Conservation (phyloP, 2,888 invertebrate species). For the Cantharis flavilabris region DNA sequence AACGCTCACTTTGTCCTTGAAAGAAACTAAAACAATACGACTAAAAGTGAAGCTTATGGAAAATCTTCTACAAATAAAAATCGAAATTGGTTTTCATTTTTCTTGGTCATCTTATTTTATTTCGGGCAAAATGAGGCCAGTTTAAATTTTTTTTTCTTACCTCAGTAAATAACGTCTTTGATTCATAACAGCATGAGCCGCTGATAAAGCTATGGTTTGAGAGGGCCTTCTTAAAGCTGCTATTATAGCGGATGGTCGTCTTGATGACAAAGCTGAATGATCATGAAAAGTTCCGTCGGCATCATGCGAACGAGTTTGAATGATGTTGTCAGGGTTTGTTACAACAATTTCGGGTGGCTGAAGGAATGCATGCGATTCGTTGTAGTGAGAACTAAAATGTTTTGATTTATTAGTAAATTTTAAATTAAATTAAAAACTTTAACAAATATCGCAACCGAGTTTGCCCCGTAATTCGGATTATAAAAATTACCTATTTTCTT, state of each 20-base stretch:
- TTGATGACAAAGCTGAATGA: conserved; percentile 44
- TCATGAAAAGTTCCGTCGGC: conserved; percentile 18
- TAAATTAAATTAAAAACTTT: conserved; percentile 2
- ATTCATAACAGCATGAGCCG: conserved; percentile 55
- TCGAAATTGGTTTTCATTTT: background rate
- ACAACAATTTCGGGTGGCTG: conserved; percentile 7
- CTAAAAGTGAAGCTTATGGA: background rate
- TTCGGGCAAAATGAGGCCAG: background rate
- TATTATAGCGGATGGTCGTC: conserved; percentile 67
- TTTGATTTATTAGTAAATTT: background rate
- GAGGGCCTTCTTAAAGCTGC: conserved; percentile 67
- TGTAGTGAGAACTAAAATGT: background rate
- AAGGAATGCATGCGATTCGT: conserved; percentile 11
- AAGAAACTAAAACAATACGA: conserved; percentile 35
- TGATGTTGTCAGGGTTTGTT: conserved; percentile 7
- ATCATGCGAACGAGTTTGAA: conserved; percentile 12
- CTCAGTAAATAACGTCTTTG: conserved; percentile 47
- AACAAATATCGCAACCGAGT: background rate
- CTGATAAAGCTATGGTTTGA: conserved; percentile 63
- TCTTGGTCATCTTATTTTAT: background rate
- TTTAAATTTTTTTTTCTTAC: conserved; percentile 22
- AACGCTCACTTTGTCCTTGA: conserved; percentile 40
- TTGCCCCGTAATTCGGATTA: background rate
- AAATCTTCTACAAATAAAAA: background rate
- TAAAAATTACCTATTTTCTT: conserved; percentile 39